Evolutionary conservation across 2,113 vertebrate genomes (phyloP).

Genomic region (Tympanuchus pallidicinctus): DNA sequence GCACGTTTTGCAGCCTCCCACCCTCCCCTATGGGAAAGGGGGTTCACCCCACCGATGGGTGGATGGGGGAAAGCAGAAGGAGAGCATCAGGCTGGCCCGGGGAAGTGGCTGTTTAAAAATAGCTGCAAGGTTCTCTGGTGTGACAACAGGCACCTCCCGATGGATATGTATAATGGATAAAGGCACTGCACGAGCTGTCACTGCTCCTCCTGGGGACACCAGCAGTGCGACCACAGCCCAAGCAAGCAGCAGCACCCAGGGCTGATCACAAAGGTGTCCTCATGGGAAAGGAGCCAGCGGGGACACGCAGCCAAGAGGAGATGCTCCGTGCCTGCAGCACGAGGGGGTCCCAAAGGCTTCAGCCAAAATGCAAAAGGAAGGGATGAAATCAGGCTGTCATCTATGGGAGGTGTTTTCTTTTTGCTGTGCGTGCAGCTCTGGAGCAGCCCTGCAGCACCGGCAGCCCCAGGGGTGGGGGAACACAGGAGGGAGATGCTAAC

Average conservation of each 20-base stretch:
- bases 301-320: not conserved
- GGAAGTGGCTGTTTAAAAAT: conserved; percentile 22
- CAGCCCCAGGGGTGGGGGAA: not conserved
- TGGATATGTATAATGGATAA: conserved; percentile 22
- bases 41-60: accelerated
- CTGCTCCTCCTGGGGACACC: not conserved
- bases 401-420: not conserved
- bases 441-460: not conserved
- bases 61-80: not conserved
- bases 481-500: not conserved
- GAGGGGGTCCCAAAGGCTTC: not conserved
- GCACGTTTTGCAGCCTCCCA: conserved; percentile 27
- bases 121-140: conserved; percentile 43
- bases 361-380: not conserved
- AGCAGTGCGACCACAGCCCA: not conserved
- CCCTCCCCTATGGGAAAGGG: not conserved
- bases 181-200: accelerated
- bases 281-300: accelerated
- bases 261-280: too few relatives aligned
- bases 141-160: not conserved
- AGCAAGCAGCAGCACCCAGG: not conserved
- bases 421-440: not conserved
- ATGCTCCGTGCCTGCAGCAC: accelerated
- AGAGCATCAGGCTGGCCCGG: not conserved
- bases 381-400: not conserved